These are phyloP conservation scores for Dolichopus griseipennis DNA, from an alignment of 2,888 invertebrate species.

Conservation along the genomic window DNA sequence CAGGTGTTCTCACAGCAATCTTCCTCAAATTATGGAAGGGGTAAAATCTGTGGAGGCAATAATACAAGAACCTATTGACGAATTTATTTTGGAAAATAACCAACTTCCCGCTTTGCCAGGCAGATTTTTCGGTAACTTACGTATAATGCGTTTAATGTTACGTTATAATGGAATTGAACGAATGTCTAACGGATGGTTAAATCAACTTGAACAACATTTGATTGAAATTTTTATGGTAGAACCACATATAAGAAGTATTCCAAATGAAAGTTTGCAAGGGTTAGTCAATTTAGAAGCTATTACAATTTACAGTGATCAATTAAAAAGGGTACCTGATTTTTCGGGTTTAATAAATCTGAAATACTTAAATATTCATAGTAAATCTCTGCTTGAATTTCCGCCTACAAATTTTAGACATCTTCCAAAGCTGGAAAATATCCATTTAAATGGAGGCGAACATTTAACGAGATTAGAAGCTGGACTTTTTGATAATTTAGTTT, in stretches of 20 bases:
- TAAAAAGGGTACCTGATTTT: constrained; percentile 67
- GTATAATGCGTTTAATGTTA: constrained; percentile 70
- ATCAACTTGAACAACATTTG: constrained; percentile 64
- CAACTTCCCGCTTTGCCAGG: constrained; percentile 78
- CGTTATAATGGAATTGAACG: constrained; percentile 75
- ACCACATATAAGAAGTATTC: constrained; percentile 67
- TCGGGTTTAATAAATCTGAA: constrained; percentile 60
- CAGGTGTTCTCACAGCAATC: constrained; percentile 88
- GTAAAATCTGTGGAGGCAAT: constrained; percentile 56
- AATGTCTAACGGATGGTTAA: constrained; percentile 71
- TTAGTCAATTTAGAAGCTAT: constrained; percentile 71
- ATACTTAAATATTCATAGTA: constrained; percentile 65
- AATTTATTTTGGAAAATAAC: constrained; percentile 79
- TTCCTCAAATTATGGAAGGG: constrained; percentile 66
- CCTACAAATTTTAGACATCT: constrained; percentile 62
- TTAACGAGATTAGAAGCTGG: constrained; percentile 63
- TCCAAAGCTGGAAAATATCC: constrained; percentile 63
- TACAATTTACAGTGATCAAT: constrained; percentile 66
- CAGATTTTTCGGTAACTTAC: constrained; percentile 65
- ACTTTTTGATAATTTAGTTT: constrained; percentile 58
- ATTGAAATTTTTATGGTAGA: constrained; percentile 80
- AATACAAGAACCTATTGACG: constrained; percentile 66
- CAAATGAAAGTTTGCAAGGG: constrained; percentile 66
- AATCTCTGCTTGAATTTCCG: constrained; percentile 55
- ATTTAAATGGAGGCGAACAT: constrained; percentile 60